Conservation (phyloP, 2,797 vertebrate genomes). For the Gila robusta region DNA sequence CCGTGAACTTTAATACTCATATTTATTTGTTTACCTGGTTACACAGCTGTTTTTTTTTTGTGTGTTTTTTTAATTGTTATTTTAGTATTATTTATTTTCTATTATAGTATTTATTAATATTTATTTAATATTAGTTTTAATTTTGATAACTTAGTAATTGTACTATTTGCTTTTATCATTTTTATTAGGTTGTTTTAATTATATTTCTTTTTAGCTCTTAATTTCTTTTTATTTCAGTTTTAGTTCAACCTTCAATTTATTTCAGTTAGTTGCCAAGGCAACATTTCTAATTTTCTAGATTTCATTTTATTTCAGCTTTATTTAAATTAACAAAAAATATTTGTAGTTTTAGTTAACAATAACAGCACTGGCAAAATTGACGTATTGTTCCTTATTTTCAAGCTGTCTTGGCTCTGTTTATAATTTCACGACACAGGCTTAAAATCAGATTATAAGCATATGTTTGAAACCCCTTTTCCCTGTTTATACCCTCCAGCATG, state of each 20-base stretch:
- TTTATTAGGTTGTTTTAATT: too few species aligned
- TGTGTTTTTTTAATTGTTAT: neutral
- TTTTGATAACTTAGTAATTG: neutral
- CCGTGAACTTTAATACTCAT: neutral
- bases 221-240: neutral
- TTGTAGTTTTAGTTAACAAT: neutral
- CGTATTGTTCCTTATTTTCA: neutral
- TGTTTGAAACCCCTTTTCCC: slow-evolving; percentile 13
- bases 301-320: neutral
- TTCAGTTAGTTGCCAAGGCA: neutral
- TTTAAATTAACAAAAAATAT: neutral
- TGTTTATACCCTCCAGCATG: slow-evolving; percentile 12
- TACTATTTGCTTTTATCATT: neutral
- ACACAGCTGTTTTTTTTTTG: neutral
- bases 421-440: neutral
- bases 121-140: neutral
- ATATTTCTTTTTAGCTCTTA: neutral
- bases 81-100: neutral
- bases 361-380: neutral
- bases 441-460: slow-evolving; percentile 11
- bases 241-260: neutral
- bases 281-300: neutral
- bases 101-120: neutral
- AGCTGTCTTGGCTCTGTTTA: neutral
- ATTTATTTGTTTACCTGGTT: neutral